A percentile compares a stretch with the other conserved stretches of the same genome.
Evolutionary conservation across 1,140 invertebrate genomes (phyloP).

Genomic region (Orius laevigatus): DNA sequence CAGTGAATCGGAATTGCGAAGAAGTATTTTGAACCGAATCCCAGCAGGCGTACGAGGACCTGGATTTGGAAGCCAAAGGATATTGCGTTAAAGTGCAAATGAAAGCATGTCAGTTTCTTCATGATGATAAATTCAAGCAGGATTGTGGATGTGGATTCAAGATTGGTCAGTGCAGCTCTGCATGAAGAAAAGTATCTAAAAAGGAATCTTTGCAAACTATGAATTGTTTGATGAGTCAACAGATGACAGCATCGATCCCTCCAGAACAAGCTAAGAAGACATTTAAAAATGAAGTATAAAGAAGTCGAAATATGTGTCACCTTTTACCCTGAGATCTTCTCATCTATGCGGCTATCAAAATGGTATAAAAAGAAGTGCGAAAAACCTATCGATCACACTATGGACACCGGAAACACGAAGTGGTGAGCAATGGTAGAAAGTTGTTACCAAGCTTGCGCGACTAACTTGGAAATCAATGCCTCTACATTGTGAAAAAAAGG

Average conservation of each 20-base stretch:
- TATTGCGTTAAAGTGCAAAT: constrained; percentile 67
- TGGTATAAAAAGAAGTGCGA: constrained; percentile 66
- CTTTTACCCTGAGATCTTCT: constrained; percentile 43
- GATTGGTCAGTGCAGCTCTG: constrained; percentile 76
- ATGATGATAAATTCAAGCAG: constrained; percentile 57
- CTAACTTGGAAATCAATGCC: constrained; percentile 90
- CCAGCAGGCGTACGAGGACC: constrained; percentile 65
- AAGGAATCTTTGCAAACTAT: constrained; percentile 6
- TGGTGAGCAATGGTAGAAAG: constrained; percentile 61
- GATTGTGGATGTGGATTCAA: constrained; percentile 94
- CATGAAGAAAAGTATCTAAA: constrained; percentile 36
- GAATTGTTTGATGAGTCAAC: constrained; percentile 2
- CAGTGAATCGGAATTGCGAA: constrained; percentile 88
- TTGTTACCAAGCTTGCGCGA: constrained; percentile 79
- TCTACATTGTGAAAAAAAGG: constrained; percentile 62
- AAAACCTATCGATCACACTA: constrained; percentile 30
- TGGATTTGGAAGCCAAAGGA: constrained; percentile 65
- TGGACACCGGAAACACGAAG: constrained; percentile 62
- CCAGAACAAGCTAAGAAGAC: constrained; percentile 2
- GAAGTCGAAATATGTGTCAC: constrained; percentile 40
- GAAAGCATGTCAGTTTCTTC: constrained; percentile 63
- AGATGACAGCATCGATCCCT: constrained; percentile 9
- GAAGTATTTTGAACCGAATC: constrained; percentile 66
- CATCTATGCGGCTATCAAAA: constrained; percentile 55
- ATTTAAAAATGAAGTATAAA: constrained; percentile 42